A percentile compares a stretch with the other conserved stretches of the same genome.
Conservation (phyloP, 2,113 vertebrate genomes). For the Aythya baeri region DNA sequence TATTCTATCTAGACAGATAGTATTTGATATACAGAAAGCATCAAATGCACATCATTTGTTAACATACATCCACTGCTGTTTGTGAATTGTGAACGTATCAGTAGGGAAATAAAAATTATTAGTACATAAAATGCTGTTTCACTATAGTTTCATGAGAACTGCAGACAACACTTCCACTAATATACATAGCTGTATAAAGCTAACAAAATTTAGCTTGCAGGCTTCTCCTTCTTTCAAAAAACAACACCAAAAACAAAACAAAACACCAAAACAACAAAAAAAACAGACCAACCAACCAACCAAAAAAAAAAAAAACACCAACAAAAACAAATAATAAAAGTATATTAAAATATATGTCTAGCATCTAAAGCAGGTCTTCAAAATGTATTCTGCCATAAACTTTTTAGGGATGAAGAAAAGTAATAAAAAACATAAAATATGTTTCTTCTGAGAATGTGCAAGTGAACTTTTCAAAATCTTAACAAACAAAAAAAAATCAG, state of each 20-base stretch:
- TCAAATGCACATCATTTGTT: neutral
- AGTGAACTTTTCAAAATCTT: neutral
- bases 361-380: neutral
- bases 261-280: no score
- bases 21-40: neutral
- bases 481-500: neutral
- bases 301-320: no score
- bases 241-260: no score
- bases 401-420: neutral
- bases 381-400: neutral
- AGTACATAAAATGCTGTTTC: slow-evolving; percentile 9
- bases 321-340: neutral
- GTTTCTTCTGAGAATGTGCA: neutral
- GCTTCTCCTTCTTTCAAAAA: neutral
- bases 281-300: no score
- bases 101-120: slow-evolving; percentile 6
- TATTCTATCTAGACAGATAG: neutral
- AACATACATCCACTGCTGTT: slow-evolving; percentile 15
- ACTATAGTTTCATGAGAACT: neutral
- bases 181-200: neutral
- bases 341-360: neutral
- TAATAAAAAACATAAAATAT: neutral
- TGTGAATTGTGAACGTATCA: neutral
- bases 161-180: neutral
- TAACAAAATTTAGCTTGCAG: neutral